Evolutionary conservation across 37 sponge, comb jelly and placozoan genomes (phyloP).

Genomic region (Cliona cf. orientalis): DNA sequence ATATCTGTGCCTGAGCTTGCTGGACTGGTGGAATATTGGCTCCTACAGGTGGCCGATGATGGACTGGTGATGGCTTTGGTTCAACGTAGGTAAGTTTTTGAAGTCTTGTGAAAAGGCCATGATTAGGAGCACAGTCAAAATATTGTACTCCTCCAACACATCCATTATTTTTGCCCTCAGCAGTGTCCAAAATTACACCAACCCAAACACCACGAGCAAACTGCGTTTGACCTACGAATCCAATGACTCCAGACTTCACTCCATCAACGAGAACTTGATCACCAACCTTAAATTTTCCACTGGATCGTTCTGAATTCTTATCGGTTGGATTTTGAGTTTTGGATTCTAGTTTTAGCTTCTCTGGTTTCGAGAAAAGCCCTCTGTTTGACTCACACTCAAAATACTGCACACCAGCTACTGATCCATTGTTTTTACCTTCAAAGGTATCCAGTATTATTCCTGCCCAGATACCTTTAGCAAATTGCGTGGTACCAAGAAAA

Average conservation of each 20-base stretch:
- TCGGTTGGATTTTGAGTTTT: not conserved
- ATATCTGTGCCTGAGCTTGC: not conserved
- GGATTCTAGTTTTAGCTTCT: slow-evolving; percentile 64
- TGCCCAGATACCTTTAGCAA: slow-evolving; percentile 91
- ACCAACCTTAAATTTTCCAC: slow-evolving; percentile 37
- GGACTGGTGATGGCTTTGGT: not conserved
- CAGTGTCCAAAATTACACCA: slow-evolving; percentile 83
- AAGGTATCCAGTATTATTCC: slow-evolving; percentile 82
- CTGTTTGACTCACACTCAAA: slow-evolving; percentile 84
- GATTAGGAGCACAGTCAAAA: slow-evolving; percentile 70
- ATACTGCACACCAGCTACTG: slow-evolving; percentile 87
- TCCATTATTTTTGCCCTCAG: slow-evolving; percentile 94
- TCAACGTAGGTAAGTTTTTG: slow-evolving; percentile 43
- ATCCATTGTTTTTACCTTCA: slow-evolving; percentile 94
- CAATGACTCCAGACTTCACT: slow-evolving; percentile 76
- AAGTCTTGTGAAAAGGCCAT: slow-evolving; percentile 73
- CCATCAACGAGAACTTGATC: slow-evolving; percentile 80
- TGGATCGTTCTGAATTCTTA: not conserved
- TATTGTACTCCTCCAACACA: slow-evolving; percentile 76
- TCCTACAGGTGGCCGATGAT: not conserved
- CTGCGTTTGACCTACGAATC: slow-evolving; percentile 83
- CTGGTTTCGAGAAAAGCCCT: slow-evolving; percentile 89
- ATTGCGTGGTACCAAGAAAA: slow-evolving; percentile 89
- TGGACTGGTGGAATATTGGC: not conserved
- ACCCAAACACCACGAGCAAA: slow-evolving; percentile 96